A percentile compares a stretch with the other conserved stretches of the same genome.
phyloP scores from a whole-genome alignment of 2,888 invertebrate genomes.

The Zeuzera pyrina region DNA sequence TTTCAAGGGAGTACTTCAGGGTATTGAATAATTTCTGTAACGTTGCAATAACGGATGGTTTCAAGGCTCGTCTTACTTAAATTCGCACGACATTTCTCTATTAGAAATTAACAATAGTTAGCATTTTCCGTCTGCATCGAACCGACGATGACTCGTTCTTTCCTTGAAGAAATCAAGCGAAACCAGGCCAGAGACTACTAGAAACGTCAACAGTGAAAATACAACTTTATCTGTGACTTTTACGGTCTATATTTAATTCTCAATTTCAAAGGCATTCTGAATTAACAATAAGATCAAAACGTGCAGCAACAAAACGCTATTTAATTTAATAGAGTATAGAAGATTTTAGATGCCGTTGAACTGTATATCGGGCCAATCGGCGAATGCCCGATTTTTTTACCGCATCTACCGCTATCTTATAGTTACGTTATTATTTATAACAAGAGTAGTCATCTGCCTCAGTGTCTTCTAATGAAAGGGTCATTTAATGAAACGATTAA shows the following conservation, averaged over 20 bases:
- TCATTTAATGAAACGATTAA: constrained; percentile 5
- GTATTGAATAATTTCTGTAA: too few species aligned
- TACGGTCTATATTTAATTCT: constrained; percentile 24
- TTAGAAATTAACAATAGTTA: too few species aligned
- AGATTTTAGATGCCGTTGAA: constrained; percentile 38
- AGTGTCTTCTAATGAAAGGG: constrained; percentile 7
- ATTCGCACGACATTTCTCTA: constrained; percentile 1
- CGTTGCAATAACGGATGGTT: too few species aligned
- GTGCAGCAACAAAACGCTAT: constrained; percentile 39
- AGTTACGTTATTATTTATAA: constrained; percentile 13
- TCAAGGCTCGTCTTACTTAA: too few species aligned
- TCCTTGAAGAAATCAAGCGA: constrained; percentile 48
- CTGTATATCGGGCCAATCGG: constrained; percentile 30
- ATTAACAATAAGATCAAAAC: constrained; percentile 40
- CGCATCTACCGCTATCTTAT: constrained; percentile 35
- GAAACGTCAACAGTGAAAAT: constrained; percentile 17
- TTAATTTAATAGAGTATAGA: constrained; percentile 41
- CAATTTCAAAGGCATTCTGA: constrained; percentile 16
- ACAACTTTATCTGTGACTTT: constrained; percentile 21
- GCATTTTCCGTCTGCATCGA: neutral
- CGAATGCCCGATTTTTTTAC: constrained; percentile 34
- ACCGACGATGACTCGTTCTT: constrained; percentile 30
- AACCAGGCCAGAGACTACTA: constrained; percentile 35
- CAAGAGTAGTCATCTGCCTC: too few species aligned
- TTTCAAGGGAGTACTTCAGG: too few species aligned